phyloP scores from a whole-genome alignment of 2,113 vertebrate genomes.

The Melanotaenia duboulayi region DNA sequence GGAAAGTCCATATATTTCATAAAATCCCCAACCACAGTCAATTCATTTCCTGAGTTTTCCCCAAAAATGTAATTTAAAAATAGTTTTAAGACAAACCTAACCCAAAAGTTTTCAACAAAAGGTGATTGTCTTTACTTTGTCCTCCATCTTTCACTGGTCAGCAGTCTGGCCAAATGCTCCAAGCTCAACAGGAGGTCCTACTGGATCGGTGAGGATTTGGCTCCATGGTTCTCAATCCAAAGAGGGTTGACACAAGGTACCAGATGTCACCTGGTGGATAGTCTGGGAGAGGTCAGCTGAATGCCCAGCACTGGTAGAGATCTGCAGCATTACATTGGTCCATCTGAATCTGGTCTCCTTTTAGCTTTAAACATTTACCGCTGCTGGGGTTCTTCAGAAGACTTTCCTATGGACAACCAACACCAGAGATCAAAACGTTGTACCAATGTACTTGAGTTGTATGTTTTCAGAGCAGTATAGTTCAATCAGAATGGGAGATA shows the following conservation, averaged over 20 bases:
- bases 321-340: slow-evolving; percentile 82
- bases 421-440: background rate
- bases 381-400: slow-evolving; percentile 87
- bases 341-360: slow-evolving; percentile 78
- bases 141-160: slow-evolving; percentile 38
- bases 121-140: slow-evolving; percentile 29
- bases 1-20: slow-evolving; percentile 7
- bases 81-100: slow-evolving; percentile 17
- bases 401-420: slow-evolving; percentile 76
- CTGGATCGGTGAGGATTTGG: slow-evolving; percentile 9
- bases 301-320: slow-evolving; percentile 87
- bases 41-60: slow-evolving; percentile 41
- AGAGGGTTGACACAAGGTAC: slow-evolving; percentile 9
- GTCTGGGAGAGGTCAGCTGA: slow-evolving; percentile 80
- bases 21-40: slow-evolving; percentile 39
- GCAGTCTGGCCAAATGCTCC: slow-evolving; percentile 12
- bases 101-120: slow-evolving; percentile 11
- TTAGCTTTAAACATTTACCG: slow-evolving; percentile 84
- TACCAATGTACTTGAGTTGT: background rate
- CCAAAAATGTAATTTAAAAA: slow-evolving; percentile 65
- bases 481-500: no score
- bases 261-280: slow-evolving; percentile 18
- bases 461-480: background rate
- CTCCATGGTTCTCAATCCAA: slow-evolving; percentile 5
- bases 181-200: slow-evolving; percentile 6